Evolutionary conservation across 2,888 invertebrate species (phyloP).

Genomic region (Galerucella pusilla): DNA sequence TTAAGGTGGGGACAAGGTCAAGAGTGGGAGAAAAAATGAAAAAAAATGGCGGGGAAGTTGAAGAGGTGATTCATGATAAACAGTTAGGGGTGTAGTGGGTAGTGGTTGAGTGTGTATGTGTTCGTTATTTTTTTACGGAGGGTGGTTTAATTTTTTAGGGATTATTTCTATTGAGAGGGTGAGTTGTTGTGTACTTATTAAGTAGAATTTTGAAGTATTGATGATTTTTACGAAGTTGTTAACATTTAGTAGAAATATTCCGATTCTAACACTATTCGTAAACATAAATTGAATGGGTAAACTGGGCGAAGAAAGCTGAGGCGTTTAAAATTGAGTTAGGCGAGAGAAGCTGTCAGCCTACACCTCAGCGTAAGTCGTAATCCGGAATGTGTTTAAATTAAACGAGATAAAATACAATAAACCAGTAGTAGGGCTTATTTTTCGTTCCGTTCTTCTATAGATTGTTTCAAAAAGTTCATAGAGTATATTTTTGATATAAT

Average conservation of each 20-base stretch:
- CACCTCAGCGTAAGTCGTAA: too few relatives aligned
- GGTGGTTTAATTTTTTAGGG: constrained; percentile 34
- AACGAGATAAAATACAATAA: too few relatives aligned
- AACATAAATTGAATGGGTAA: too few relatives aligned
- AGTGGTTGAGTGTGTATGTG: constrained; percentile 25
- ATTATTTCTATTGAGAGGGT: constrained; percentile 25
- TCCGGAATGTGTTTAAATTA: too few relatives aligned
- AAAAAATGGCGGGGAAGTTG: constrained; percentile 47
- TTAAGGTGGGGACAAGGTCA: constrained; percentile 44
- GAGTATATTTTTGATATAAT: too few relatives aligned
- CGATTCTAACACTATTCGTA: too few relatives aligned
- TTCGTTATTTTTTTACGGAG: constrained; percentile 38
- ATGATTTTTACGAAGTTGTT: neutral
- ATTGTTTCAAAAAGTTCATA: too few relatives aligned
- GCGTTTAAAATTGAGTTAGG: too few relatives aligned
- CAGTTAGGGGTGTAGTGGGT: constrained; percentile 36
- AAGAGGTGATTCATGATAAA: constrained; percentile 47
- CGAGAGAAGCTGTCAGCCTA: too few relatives aligned
- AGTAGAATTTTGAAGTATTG: neutral
- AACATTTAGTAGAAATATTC: neutral
- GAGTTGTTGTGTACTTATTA: constrained; percentile 9
- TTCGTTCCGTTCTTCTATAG: too few relatives aligned
- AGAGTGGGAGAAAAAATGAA: constrained; percentile 43
- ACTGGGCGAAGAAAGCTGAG: too few relatives aligned
- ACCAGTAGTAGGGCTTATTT: too few relatives aligned